A percentile compares a stretch with the other conserved stretches of the same genome.
Evolutionary conservation across 2,797 vertebrate genomes (phyloP).

Genomic region (Gymnoscopelus braueri): DNA sequence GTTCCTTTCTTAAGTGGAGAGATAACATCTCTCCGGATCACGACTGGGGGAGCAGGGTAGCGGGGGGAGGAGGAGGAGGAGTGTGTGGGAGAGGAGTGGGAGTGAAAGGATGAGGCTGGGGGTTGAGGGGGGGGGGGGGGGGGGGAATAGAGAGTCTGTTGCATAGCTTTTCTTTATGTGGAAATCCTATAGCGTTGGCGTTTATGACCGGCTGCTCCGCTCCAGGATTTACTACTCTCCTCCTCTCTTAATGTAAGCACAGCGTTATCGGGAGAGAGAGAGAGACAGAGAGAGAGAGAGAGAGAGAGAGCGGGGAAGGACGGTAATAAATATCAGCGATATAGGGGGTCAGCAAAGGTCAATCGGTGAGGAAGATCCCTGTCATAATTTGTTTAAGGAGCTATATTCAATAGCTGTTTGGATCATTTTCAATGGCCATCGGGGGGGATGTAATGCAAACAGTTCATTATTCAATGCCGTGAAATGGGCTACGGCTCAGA

Average conservation of each 20-base stretch:
- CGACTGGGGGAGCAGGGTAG: slow-evolving; percentile 32
- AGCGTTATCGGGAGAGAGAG: slow-evolving; percentile 65
- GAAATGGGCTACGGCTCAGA: slow-evolving; percentile 80
- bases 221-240: slow-evolving; percentile 68
- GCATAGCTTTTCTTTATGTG: slow-evolving; percentile 79
- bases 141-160: slow-evolving; percentile 64
- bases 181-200: slow-evolving; percentile 68
- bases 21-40: slow-evolving; percentile 77
- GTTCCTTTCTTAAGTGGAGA: slow-evolving; percentile 77
- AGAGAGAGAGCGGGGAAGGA: slow-evolving; percentile 32
- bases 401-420: slow-evolving; percentile 81
- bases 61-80: background rate
- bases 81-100: slow-evolving; percentile 14
- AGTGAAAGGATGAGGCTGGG: slow-evolving; percentile 21
- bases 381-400: slow-evolving; percentile 90
- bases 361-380: slow-evolving; percentile 73
- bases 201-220: slow-evolving; percentile 78
- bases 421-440: slow-evolving; percentile 78
- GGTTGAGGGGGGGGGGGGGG: slow-evolving; percentile 29
- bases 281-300: slow-evolving; percentile 40
- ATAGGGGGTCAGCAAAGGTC: slow-evolving; percentile 76
- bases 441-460: slow-evolving; percentile 81
- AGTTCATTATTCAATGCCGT: slow-evolving; percentile 85
- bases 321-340: slow-evolving; percentile 76
- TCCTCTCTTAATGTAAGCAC: slow-evolving; percentile 52